A percentile compares a stretch with the other conserved stretches of the same genome.
phyloP scores from a whole-genome alignment of 2,888 invertebrate species.

The Emesis furor region DNA sequence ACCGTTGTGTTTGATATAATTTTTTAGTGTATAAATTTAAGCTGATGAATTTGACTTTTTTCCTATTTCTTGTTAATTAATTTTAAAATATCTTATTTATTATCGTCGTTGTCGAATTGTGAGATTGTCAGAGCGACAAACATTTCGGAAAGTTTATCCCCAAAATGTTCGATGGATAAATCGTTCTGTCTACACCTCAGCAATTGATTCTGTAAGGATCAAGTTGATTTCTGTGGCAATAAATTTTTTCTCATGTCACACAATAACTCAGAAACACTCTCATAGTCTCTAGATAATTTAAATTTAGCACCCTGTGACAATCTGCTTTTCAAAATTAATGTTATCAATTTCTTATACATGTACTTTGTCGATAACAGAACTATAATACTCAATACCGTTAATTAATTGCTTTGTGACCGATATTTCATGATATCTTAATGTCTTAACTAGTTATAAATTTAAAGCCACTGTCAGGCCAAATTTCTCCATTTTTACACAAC shows the following conservation, averaged over 20 bases:
- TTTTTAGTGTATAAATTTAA: background rate
- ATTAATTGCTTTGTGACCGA: too few species aligned
- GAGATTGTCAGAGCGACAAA: background rate
- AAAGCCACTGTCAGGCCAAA: too few species aligned
- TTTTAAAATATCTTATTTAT: background rate
- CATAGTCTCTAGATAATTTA: constrained; percentile 24
- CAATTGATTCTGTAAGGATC: constrained; percentile 28
- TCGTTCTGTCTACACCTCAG: constrained; percentile 24
- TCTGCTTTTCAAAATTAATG: constrained; percentile 32
- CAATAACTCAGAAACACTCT: constrained; percentile 16
- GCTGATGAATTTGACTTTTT: background rate
- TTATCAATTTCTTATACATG: background rate
- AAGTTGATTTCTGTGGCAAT: constrained; percentile 10
- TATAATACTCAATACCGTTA: too few species aligned
- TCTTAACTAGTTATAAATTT: too few species aligned
- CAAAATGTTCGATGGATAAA: constrained; percentile 21
- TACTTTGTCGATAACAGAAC: too few species aligned
- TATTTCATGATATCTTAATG: too few species aligned
- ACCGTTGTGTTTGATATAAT: too few species aligned
- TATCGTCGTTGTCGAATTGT: background rate
- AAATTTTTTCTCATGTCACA: constrained; percentile 7
- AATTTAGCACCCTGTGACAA: constrained; percentile 27
- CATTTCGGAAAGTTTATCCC: constrained; percentile 20
- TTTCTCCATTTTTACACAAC: too few species aligned
- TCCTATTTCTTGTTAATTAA: background rate